Conservation (phyloP, 1,140 invertebrate genomes). For the Stratiolaelaps scimitus region DNA sequence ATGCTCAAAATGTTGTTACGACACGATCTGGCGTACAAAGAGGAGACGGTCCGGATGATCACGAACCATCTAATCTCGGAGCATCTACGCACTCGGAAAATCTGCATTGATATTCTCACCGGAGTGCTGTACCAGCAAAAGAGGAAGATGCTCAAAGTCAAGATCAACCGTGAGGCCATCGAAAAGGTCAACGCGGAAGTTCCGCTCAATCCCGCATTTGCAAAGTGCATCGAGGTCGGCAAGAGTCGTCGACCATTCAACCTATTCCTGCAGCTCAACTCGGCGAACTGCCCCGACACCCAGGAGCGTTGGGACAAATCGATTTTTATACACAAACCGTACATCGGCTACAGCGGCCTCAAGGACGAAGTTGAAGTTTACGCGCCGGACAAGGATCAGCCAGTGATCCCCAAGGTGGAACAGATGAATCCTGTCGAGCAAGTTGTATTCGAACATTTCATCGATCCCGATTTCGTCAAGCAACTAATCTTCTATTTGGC, state of each 20-base stretch:
- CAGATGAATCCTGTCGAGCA: constrained; percentile 49
- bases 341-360: constrained; percentile 67
- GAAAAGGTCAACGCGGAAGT: constrained; percentile 30
- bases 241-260: constrained; percentile 48
- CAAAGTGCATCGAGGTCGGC: constrained; percentile 34
- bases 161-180: constrained; percentile 42
- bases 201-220: constrained; percentile 31
- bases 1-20: constrained; percentile 58
- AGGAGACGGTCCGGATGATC: constrained; percentile 53
- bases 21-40: constrained; percentile 53
- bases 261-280: constrained; percentile 58
- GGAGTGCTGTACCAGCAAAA: constrained; percentile 65
- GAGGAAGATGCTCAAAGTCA: constrained; percentile 50
- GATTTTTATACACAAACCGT: constrained; percentile 54
- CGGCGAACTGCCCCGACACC: constrained; percentile 47
- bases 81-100: constrained; percentile 57
- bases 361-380: constrained; percentile 50
- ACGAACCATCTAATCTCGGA: constrained; percentile 58
- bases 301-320: constrained; percentile 59
- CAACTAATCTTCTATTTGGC: constrained; percentile 60
- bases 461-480: constrained; percentile 53
- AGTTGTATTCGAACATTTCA: constrained; percentile 57
- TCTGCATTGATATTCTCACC: constrained; percentile 50
- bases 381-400: constrained; percentile 52
- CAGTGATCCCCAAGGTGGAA: constrained; percentile 43